Evolutionary conservation across 2,888 invertebrate species (phyloP).

Genomic region (Lysandra coridon): DNA sequence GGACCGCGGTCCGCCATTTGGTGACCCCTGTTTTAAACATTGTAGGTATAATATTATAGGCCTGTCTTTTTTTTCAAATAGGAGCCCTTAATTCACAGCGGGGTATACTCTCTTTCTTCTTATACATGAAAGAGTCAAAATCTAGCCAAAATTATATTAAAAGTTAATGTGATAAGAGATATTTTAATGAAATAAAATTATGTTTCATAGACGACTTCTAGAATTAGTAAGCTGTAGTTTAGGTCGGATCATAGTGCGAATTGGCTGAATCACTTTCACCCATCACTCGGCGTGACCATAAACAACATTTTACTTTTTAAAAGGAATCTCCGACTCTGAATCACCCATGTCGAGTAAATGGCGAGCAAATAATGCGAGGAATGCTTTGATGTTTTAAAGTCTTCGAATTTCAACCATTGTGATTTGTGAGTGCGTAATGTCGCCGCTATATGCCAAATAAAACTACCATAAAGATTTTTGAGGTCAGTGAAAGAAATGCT

Average conservation of each 20-base stretch:
- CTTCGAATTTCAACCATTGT: background rate
- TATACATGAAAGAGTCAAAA: no score
- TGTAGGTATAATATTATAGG: no score
- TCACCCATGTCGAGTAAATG: constrained; percentile 43
- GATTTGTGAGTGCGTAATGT: background rate
- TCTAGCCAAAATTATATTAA: no score
- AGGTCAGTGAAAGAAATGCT: no score
- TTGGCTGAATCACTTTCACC: constrained; percentile 62
- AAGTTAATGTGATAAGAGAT: background rate
- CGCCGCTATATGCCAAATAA: background rate
- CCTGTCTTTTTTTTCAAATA: no score
- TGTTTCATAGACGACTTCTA: background rate
- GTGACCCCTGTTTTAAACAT: no score
- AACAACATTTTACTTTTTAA: constrained; percentile 58
- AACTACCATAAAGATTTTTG: no score
- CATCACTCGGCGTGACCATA: constrained; percentile 62
- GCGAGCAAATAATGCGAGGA: constrained; percentile 7
- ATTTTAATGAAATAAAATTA: background rate
- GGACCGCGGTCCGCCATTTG: no score
- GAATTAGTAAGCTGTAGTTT: constrained; percentile 28
- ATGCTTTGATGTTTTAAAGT: constrained; percentile 13
- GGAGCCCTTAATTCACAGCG: no score
- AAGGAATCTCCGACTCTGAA: constrained; percentile 40
- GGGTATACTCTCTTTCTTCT: no score
- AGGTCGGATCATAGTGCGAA: constrained; percentile 63